Base-by-base conservation (phyloP, 2,888 invertebrate species). In the Gisinianus flammeolus region DNA sequence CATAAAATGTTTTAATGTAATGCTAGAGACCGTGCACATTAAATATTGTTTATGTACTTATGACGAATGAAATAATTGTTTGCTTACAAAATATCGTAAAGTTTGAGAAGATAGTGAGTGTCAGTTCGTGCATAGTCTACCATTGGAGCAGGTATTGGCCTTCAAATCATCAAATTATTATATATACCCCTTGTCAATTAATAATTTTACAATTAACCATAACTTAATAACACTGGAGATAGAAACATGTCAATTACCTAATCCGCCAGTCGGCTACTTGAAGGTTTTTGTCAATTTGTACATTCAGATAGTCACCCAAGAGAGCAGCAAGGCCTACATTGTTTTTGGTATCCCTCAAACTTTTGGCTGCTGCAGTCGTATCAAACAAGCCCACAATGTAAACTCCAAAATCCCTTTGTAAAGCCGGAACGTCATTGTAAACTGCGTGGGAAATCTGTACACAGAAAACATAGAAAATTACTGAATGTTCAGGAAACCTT, bases 311-410 rank as follows among this genome's bases (percentile, higher is more conserved):
- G 73, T 89, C 89, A 85, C 91, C 89, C 54, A 98, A 88, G 54
- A 98, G 88, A 86, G 91, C 91, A 0, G 94, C 92, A 19, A 75
- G 28, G 8, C 75, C 74, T 95, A 88, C 5, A 95, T 94, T 1
- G 92, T 88, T n/a, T 91, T 90, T 0, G 91, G 88, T 80, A 93
- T 89, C 33, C 90, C 90, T 0, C 12, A 62, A 62, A 24, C 89
- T 81, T 92, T 91, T 0, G 95, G 33, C 75, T 0, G 97, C 98
- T 86, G 93, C 93, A 86, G 95, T 92, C 0, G 98, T 98, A 87
- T 99, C 99, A 86, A 98, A 98, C 91, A 98, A 91, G 83, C 97
- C 97, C 0, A 98, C 97, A 2, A 98, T 88, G 86, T 98, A 98
- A 1, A 99, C 87, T 0, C 96, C 94, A 76, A 98, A 91, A 89